Evolutionary conservation across 2,113 vertebrate species (phyloP).

Genomic region (Caretta caretta): DNA sequence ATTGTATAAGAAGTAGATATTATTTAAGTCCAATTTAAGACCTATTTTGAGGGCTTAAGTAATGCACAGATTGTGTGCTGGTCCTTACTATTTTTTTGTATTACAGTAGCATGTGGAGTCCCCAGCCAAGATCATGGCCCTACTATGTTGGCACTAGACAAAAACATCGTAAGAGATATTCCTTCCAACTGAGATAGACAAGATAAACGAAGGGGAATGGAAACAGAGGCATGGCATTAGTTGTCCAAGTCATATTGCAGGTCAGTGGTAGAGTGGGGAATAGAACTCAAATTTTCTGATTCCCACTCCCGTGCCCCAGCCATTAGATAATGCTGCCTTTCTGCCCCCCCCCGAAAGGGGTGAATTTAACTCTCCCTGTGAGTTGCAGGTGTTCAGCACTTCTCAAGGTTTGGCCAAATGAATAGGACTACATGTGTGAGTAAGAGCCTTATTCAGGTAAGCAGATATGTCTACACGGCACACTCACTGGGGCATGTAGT

Average conservation of each 20-base stretch:
- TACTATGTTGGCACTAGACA: rapidly evolving
- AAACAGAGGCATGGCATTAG: not conserved
- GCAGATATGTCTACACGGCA: not conserved
- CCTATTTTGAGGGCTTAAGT: not conserved
- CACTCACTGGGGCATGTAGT: not conserved
- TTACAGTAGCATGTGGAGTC: not conserved
- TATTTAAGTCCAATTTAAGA: not conserved
- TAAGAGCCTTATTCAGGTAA: not conserved
- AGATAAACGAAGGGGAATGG: not conserved
- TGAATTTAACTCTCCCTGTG: rapidly evolving
- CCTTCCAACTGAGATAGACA: not conserved
- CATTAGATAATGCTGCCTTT: not conserved
- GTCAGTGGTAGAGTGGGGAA: not conserved
- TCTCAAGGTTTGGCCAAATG: not conserved
- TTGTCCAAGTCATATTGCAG: not conserved
- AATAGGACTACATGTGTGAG: not conserved
- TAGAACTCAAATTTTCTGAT: not conserved
- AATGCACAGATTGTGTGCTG: constrained; percentile 21
- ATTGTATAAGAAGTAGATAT: not conserved
- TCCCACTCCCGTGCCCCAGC: not conserved
- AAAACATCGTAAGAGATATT: not conserved
- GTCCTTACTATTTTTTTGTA: not conserved
- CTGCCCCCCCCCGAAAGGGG: not conserved
- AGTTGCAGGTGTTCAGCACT: not conserved
- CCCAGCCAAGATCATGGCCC: constrained; percentile 37